phyloP scores from a whole-genome alignment of 1,140 invertebrate species.

The Aphidius ervi region DNA sequence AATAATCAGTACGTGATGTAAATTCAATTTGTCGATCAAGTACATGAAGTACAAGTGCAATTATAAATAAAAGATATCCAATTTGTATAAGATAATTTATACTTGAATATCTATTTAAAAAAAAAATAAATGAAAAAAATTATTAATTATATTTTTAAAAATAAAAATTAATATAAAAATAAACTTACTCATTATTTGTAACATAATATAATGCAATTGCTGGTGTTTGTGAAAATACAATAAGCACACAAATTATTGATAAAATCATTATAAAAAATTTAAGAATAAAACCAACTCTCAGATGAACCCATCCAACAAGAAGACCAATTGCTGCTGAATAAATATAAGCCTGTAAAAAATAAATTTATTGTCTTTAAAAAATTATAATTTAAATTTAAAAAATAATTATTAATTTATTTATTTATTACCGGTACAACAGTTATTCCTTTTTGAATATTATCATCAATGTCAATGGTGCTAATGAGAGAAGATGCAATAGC shows the following conservation, averaged over 20 bases:
- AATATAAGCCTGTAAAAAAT: slow-evolving; percentile 65
- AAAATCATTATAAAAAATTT: slow-evolving; percentile 75
- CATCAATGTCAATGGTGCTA: slow-evolving; percentile 38
- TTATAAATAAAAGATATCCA: slow-evolving; percentile 58
- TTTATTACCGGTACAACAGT: slow-evolving; percentile 47
- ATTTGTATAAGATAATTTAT: slow-evolving; percentile 66
- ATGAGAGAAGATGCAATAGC: slow-evolving; percentile 38
- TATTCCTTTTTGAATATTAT: neutral
- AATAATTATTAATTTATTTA: neutral
- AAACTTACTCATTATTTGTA: slow-evolving; percentile 58
- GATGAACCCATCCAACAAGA: slow-evolving; percentile 76
- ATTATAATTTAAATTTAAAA: neutral
- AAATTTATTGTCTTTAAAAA: neutral
- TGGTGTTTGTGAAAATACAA: slow-evolving; percentile 34
- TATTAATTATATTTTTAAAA: neutral
- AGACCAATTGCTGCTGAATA: slow-evolving; percentile 75
- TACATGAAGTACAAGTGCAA: slow-evolving; percentile 68
- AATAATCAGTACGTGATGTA: slow-evolving; percentile 80
- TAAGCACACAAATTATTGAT: slow-evolving; percentile 54
- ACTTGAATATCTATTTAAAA: slow-evolving; percentile 58
- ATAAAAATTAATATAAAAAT: neutral
- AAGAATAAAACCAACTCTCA: slow-evolving; percentile 76
- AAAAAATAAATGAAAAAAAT: slow-evolving; percentile 3
- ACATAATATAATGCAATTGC: slow-evolving; percentile 55
- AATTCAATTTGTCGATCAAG: slow-evolving; percentile 83